Conservation (phyloP, 2,797 vertebrate genomes). For the Micrastur ruficollis region DNA sequence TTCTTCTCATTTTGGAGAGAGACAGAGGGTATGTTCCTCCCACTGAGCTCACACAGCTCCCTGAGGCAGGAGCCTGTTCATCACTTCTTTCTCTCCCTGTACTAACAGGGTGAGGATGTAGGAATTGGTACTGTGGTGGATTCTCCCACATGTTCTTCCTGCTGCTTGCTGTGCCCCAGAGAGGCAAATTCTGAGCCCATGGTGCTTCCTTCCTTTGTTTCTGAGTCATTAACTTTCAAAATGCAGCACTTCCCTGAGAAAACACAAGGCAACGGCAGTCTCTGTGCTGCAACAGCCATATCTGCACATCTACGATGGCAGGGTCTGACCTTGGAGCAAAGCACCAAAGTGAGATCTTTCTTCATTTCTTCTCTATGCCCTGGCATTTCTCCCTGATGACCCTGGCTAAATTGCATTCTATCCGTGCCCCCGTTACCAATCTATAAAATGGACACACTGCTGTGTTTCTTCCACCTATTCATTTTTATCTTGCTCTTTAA, state of each 20-base stretch:
- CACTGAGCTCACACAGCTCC: neutral
- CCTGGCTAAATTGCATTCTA: neutral
- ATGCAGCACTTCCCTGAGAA: neutral
- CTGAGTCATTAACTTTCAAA: neutral
- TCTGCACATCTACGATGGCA: neutral
- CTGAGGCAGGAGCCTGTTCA: neutral
- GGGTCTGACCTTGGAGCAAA: neutral
- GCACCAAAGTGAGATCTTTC: neutral
- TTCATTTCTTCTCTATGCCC: neutral
- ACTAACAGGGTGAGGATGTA: neutral
- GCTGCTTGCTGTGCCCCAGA: neutral
- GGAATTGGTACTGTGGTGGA: neutral
- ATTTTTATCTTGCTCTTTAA: neutral
- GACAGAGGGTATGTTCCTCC: neutral
- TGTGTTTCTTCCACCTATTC: neutral
- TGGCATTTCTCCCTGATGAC: neutral
- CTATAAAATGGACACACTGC: neutral
- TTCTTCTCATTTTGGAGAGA: neutral
- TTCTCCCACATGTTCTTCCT: neutral
- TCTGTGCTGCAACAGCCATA: rapidly evolving
- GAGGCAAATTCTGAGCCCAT: neutral
- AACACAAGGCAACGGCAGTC: neutral
- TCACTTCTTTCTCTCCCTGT: neutral
- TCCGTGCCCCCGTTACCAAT: rapidly evolving
- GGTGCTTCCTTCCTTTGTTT: neutral